A percentile compares a stretch with the other conserved stretches of the same genome.
Evolutionary conservation across 1,140 invertebrate species (phyloP).

Genomic region (Mercenaria mercenaria): DNA sequence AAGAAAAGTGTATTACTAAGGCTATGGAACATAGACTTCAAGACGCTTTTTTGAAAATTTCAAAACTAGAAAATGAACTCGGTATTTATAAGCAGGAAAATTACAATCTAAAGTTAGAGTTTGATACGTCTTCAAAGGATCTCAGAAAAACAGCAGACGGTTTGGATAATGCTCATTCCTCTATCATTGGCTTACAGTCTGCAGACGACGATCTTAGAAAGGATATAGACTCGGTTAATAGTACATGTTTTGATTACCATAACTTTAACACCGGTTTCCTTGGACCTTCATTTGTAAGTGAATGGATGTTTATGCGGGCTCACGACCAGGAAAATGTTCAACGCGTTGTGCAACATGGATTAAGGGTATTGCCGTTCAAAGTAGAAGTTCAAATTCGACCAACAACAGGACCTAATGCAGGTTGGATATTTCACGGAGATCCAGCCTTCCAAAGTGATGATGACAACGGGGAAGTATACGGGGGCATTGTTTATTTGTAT

Average conservation of each 20-base stretch:
- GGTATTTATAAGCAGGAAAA: neutral
- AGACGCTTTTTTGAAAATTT: neutral
- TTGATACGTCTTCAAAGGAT: neutral
- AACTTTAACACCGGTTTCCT: neutral
- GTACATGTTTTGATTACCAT: neutral
- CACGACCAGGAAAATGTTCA: neutral
- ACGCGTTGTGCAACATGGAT: neutral
- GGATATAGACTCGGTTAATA: neutral
- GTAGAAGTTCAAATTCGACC: slow-evolving; percentile 57
- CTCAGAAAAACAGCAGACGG: neutral
- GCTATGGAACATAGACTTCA: neutral
- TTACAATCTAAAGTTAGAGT: neutral
- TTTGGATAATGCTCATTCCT: neutral
- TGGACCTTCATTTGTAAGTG: slow-evolving; percentile 28
- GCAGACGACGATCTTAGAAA: neutral
- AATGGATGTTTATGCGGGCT: slow-evolving; percentile 36
- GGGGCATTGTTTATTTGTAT: slow-evolving; percentile 44
- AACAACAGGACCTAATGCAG: slow-evolving; percentile 14
- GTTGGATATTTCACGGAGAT: slow-evolving; percentile 42
- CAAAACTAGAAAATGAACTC: neutral
- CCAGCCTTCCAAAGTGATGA: slow-evolving; percentile 25
- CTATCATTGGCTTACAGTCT: neutral
- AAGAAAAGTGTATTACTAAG: neutral
- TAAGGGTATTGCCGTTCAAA: slow-evolving; percentile 30
- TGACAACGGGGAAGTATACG: slow-evolving; percentile 16